These are phyloP conservation scores for Melitaea athalia DNA, from an alignment of 2,888 invertebrate species.

Conservation along the genomic window DNA sequence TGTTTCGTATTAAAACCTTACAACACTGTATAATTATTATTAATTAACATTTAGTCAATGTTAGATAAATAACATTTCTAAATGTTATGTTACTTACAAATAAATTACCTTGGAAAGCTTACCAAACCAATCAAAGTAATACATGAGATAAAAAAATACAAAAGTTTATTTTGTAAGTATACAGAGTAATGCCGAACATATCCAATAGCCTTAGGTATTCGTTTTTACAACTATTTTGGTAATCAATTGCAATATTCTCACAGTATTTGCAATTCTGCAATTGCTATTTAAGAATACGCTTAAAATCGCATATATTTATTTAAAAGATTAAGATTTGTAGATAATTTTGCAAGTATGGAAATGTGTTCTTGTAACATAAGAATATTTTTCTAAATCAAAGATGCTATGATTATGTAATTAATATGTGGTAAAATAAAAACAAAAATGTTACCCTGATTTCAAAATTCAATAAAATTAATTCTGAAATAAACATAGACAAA, in stretches of 20 bases:
- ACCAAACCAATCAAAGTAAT: background rate
- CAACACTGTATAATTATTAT: background rate
- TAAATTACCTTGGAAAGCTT: no score
- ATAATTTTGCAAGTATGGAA: no score
- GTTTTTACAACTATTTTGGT: background rate
- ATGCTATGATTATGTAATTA: no score
- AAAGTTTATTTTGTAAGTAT: background rate
- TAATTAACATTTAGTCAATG: background rate
- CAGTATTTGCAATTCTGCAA: background rate
- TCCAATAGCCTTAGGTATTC: background rate
- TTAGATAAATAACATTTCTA: background rate
- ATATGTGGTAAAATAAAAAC: no score
- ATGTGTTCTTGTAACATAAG: no score
- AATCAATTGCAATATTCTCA: background rate
- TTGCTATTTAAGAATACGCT: no score
- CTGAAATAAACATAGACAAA: no score
- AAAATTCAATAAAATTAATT: no score
- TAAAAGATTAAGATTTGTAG: no score
- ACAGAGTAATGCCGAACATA: background rate
- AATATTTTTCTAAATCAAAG: no score
- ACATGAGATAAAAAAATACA: background rate
- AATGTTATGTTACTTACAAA: background rate
- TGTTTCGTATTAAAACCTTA: slow-evolving; percentile 1
- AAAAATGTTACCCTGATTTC: no score
- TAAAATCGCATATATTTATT: no score